Base-by-base conservation (phyloP, 2,797 vertebrate genomes). In the Bradypodion ventrale region DNA sequence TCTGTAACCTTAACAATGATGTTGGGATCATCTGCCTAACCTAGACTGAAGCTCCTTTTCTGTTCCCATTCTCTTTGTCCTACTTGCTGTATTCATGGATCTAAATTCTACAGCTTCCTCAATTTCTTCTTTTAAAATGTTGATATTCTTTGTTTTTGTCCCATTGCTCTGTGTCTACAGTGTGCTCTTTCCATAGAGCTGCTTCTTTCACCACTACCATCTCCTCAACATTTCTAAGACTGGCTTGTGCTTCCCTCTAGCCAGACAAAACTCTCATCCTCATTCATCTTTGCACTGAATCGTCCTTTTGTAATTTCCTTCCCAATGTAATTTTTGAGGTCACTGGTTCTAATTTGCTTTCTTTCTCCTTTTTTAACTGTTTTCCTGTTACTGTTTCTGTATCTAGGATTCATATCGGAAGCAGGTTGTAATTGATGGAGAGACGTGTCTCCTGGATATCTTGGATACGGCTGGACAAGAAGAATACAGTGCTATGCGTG, bases 401-500 rank as follows among this genome's bases (percentile, higher is more conserved):
- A 80, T 29, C 7, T 84, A 93, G 92, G 92, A 93, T 70, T 93
- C 92, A 8, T 93, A 93, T 80, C 83, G 92, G 72, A 93, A 93
- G 87, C 92, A 93, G 81, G 92, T 93, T 70, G 92, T 93, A 37
- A 93, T 93, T 19, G 92, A 93, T 80, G 92, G 92, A 23, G 92
- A 93, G 85, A 93, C 92, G 10, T 93, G 92, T 73, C 87, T 93
- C 42, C 82, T 93, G 62, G 92, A 93, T 83, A 93, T 93, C 44
- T 83, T 93, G 80, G 92, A 93, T 75, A 93, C 92, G 32, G 92
- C 92, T 42, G 92, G 92, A 69, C 92, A 93, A 62, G 92, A 93
- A 68, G 92, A 93, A 46, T 93, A 93, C 95, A 97, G 97, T 42
- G 97, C 97, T 88, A 98, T 98, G 97, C 96, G 97, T 82, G 97